These are phyloP conservation scores for Lamellibrachia satsuma DNA, from an alignment of 2,888 invertebrate genomes.

Conservation along the genomic window DNA sequence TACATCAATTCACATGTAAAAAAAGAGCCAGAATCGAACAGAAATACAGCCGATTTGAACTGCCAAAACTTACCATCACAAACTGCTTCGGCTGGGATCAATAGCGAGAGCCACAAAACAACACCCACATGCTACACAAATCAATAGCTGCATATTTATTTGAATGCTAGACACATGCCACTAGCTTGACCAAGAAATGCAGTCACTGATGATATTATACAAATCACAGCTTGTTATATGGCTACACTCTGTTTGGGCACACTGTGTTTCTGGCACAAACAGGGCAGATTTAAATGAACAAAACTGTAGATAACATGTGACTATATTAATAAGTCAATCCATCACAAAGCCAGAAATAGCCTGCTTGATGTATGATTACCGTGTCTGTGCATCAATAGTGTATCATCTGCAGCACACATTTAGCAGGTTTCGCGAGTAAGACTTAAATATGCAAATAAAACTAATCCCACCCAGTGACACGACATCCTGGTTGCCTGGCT, in stretches of 20 bases:
- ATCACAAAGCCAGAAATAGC: neutral
- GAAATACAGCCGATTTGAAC: conserved; percentile 9
- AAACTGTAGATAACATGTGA: neutral
- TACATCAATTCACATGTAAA: neutral
- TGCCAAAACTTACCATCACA: neutral
- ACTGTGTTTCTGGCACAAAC: neutral
- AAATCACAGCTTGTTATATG: neutral
- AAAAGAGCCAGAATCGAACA: neutral
- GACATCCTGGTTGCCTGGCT: neutral
- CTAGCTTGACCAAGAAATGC: neutral
- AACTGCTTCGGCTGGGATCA: neutral
- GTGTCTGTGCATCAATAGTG: neutral
- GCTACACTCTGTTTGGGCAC: no score
- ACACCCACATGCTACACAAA: neutral
- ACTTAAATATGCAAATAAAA: neutral
- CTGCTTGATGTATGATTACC: neutral
- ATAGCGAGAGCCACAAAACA: neutral
- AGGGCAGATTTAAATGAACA: neutral
- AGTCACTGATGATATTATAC: neutral
- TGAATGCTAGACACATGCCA: neutral
- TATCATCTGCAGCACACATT: neutral
- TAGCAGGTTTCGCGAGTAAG: neutral
- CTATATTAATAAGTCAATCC: neutral
- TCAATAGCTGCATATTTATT: conserved; percentile 17
- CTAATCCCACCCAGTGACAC: neutral